Conservation (phyloP, 1,140 invertebrate genomes). For the Telenomus remus region DNA sequence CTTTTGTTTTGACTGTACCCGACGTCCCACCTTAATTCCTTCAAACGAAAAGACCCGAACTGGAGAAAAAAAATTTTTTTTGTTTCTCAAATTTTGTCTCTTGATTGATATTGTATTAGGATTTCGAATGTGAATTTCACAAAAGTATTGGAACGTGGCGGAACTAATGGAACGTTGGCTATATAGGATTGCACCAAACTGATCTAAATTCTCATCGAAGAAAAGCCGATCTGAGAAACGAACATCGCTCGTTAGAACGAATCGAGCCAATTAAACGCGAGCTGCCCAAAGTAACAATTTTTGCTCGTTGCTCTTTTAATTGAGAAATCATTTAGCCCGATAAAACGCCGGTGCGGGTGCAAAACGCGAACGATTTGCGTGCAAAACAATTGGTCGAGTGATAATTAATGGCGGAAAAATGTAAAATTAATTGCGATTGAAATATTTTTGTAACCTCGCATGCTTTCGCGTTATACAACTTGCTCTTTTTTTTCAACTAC, state of each 20-base stretch:
- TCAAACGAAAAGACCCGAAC: too few relatives aligned
- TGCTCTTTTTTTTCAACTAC: too few relatives aligned
- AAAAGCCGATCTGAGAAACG: slow-evolving; percentile 32
- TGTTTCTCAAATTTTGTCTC: too few relatives aligned
- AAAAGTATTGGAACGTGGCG: slow-evolving; percentile 41
- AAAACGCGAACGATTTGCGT: background rate
- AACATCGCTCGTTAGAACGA: slow-evolving; percentile 10
- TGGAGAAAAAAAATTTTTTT: too few relatives aligned
- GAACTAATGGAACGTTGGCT: slow-evolving; percentile 51
- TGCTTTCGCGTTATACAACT: too few relatives aligned
- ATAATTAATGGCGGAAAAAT: too few relatives aligned
- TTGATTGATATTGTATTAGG: too few relatives aligned
- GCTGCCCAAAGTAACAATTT: slow-evolving; percentile 8
- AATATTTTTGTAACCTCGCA: too few relatives aligned
- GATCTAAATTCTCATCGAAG: slow-evolving; percentile 40
- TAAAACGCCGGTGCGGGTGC: background rate
- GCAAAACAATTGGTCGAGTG: background rate
- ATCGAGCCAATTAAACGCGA: slow-evolving; percentile 23
- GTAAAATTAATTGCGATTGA: too few relatives aligned
- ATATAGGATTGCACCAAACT: slow-evolving; percentile 36
- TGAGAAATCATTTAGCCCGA: slow-evolving; percentile 23
- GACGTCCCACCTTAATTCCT: too few relatives aligned
- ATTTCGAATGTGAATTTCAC: slow-evolving; percentile 36
- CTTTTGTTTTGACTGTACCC: too few relatives aligned
- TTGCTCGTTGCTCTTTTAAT: slow-evolving; percentile 3